Conservation (phyloP, 1,140 invertebrate genomes). For the Heliothis virescens region DNA sequence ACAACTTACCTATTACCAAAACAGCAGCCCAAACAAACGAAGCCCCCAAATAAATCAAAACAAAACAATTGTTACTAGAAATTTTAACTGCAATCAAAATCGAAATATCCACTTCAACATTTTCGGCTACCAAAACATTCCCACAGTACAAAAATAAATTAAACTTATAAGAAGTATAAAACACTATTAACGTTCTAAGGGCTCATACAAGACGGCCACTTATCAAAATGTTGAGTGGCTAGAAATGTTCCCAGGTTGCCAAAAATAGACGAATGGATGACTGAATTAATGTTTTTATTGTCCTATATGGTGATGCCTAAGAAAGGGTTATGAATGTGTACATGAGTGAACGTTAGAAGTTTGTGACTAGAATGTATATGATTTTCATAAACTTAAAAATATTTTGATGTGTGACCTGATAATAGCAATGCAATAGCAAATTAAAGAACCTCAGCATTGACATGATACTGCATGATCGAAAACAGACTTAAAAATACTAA, state of each 20-base stretch:
- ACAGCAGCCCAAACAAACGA: background rate
- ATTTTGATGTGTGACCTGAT: background rate
- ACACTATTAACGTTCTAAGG: constrained; percentile 29
- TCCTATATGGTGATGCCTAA: constrained; percentile 12
- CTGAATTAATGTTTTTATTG: constrained; percentile 38
- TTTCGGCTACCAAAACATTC: constrained; percentile 47
- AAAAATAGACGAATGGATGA: constrained; percentile 38
- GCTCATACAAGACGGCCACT: constrained; percentile 41
- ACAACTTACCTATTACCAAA: background rate
- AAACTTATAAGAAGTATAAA: constrained; percentile 44
- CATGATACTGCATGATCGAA: too few species aligned
- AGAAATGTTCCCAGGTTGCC: constrained; percentile 48
- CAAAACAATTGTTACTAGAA: constrained; percentile 11
- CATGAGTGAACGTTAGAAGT: background rate
- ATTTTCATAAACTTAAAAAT: background rate
- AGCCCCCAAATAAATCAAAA: background rate
- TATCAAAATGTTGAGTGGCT: constrained; percentile 35
- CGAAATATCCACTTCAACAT: constrained; percentile 31
- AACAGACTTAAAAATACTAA: too few species aligned
- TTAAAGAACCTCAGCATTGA: too few species aligned
- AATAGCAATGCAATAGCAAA: too few species aligned
- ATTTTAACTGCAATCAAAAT: constrained; percentile 20
- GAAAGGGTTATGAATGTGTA: constrained; percentile 25
- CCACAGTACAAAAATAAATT: constrained; percentile 47
- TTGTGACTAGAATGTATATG: constrained; percentile 1